Base-by-base conservation (phyloP, 2,888 invertebrate species). In the Platynereis dumerilii region DNA sequence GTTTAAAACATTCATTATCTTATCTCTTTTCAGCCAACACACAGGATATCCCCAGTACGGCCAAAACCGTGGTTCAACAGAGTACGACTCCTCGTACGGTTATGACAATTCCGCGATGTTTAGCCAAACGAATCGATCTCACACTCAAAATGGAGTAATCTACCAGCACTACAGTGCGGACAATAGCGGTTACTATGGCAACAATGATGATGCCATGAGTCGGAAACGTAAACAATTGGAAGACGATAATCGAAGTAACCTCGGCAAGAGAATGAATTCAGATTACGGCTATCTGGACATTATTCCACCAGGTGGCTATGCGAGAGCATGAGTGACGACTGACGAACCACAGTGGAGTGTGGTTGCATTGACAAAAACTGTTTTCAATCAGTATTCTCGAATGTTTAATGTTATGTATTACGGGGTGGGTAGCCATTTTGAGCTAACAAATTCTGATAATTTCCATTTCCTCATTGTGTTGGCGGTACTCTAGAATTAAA, bases 61-160 rank as follows among this genome's bases (percentile, higher is more conserved):
- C 7, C 28, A 24, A 17, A 22, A 22, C n/a, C n/a, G 48, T 5
- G 28, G 45, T 2, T 17, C 24, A 3, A n/a, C n/a, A n/a, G 60
- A 60, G 48, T 60, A 60, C 17, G 61, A 61, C 54, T 12, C 39
- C 34, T 20, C 54, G 3, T 5, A 28, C 17, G 52, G 39, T 54
- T 20, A 29, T 1, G 52, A 52, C 27, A 54, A 61, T 53, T 39
- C 61, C 54, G 34, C 52, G 1, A 34, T 52, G 2, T 61, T 53
- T 52, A 24, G 54, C 10, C n/a, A 29, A 26, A 29, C 28, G 5
- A 27, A 53, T 17, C 20, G 61, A 26, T 29, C 39, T 26, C 61
- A 55, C 55, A 17, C 55, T 24, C 55, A 55, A 26, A n/a, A 61
- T n/a, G 61, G 61, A n/a, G 61, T 61, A 53, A 61, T 61, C n/a